Conservation (phyloP, 2,888 invertebrate species). For the Pyrochroa serraticornis region DNA sequence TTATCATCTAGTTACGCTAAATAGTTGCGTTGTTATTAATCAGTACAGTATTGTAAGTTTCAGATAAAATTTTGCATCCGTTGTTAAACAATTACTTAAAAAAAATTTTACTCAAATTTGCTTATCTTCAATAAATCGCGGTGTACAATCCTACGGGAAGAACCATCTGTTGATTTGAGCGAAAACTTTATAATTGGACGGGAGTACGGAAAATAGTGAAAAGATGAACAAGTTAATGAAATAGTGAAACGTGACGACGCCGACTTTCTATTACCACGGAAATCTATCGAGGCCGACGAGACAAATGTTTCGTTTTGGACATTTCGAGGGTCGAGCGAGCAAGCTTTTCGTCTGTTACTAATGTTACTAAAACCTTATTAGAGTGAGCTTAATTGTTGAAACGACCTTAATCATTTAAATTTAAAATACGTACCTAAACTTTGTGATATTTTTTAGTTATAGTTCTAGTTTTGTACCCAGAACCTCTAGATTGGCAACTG, state of each 20-base stretch:
- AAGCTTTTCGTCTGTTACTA: too few species aligned
- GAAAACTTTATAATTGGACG: conserved; percentile 19
- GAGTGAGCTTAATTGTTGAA: conserved; percentile 10
- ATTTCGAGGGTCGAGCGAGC: not conserved
- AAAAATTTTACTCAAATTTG: too few species aligned
- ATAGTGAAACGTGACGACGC: conserved; percentile 6
- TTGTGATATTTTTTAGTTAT: conserved; percentile 42
- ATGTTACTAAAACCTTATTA: too few species aligned
- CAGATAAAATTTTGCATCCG: too few species aligned
- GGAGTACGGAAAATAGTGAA: conserved; percentile 13
- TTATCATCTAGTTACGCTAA: too few species aligned
- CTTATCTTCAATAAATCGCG: not conserved
- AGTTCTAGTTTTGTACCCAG: conserved; percentile 29
- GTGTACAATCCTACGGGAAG: conserved; percentile 9
- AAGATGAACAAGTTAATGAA: conserved; percentile 14
- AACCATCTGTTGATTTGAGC: conserved; percentile 30
- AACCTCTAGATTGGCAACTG: conserved; percentile 23
- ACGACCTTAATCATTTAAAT: conserved; percentile 16
- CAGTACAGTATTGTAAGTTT: too few species aligned
- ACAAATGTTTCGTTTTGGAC: conserved; percentile 20
- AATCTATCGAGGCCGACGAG: not conserved
- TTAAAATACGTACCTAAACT: conserved; percentile 43
- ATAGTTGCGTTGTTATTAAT: too few species aligned
- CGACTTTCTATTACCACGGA: not conserved
- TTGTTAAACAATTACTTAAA: too few species aligned